These are phyloP conservation scores for Tanypteryx hageni DNA, from an alignment of 2,888 invertebrate species.

Conservation along the genomic window DNA sequence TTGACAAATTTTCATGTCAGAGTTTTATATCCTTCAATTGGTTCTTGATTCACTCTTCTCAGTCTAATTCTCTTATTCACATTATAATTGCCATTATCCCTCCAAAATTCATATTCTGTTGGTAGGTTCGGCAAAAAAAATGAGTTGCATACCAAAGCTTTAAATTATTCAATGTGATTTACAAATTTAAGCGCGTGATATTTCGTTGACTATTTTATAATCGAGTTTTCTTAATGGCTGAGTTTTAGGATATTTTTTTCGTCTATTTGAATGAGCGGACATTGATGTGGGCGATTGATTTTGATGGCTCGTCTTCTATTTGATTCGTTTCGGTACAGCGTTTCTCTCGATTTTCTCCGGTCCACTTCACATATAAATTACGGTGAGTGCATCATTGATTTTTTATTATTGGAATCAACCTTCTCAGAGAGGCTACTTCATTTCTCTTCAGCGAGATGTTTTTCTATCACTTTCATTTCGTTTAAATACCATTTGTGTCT, in stretches of 20 bases:
- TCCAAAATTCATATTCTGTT: no score
- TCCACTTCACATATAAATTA: conserved; percentile 15
- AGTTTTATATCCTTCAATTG: no score
- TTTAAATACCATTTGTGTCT: no score
- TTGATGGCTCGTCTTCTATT: neutral
- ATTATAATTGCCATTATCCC: no score
- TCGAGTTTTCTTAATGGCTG: neutral
- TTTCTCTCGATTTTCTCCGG: neutral
- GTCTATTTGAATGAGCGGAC: neutral
- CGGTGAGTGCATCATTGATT: conserved; percentile 9
- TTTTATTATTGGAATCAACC: neutral
- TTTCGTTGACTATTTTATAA: neutral
- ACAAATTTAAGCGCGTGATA: no score
- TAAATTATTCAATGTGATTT: no score
- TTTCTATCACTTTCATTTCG: neutral
- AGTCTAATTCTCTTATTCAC: no score
- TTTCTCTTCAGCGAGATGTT: neutral
- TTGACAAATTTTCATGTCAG: no score
- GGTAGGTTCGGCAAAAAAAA: no score
- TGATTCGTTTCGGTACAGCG: conserved; percentile 41
- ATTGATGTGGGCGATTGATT: conserved; percentile 4
- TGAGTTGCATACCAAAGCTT: no score
- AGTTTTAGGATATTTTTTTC: neutral
- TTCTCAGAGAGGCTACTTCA: neutral
- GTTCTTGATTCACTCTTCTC: no score